Evolutionary conservation across 2,888 invertebrate species (phyloP).

Genomic region (Drosophila ochracea): DNA sequence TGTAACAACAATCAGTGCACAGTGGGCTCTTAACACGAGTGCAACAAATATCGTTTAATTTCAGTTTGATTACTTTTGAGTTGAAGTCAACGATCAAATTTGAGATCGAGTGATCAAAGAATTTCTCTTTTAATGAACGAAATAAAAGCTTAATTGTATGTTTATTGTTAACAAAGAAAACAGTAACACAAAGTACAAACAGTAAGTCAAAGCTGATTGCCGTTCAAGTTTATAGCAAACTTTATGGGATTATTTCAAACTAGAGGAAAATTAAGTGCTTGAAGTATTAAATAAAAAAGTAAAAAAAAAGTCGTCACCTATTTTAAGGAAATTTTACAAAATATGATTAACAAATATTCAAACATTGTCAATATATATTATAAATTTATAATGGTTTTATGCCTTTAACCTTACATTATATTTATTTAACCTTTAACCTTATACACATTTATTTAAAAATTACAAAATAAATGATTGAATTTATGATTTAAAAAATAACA

Average conservation of each 20-base stretch:
- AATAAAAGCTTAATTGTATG: not conserved
- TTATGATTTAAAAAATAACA: too few species aligned
- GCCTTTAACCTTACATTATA: too few species aligned
- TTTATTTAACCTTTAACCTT: too few species aligned
- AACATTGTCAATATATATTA: not conserved
- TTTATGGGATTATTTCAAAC: not conserved
- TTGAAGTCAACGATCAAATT: not conserved
- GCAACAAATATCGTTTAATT: not conserved
- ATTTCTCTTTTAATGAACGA: not conserved
- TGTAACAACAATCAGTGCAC: conserved; percentile 40
- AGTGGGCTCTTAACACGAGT: conserved; percentile 20
- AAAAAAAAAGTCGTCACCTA: not conserved
- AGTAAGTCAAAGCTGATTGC: not conserved
- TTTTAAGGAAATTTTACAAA: not conserved
- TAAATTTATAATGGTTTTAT: not conserved
- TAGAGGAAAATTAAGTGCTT: not conserved
- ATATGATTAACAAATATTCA: not conserved
- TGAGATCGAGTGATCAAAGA: not conserved
- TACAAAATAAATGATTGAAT: too few species aligned
- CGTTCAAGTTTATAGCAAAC: not conserved
- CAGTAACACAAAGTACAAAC: not conserved
- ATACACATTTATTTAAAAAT: too few species aligned
- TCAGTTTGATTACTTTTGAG: not conserved
- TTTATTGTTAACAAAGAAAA: not conserved
- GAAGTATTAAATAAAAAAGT: not conserved